Conservation (phyloP, 1,140 invertebrate species). For the Heliconius melpomene region DNA sequence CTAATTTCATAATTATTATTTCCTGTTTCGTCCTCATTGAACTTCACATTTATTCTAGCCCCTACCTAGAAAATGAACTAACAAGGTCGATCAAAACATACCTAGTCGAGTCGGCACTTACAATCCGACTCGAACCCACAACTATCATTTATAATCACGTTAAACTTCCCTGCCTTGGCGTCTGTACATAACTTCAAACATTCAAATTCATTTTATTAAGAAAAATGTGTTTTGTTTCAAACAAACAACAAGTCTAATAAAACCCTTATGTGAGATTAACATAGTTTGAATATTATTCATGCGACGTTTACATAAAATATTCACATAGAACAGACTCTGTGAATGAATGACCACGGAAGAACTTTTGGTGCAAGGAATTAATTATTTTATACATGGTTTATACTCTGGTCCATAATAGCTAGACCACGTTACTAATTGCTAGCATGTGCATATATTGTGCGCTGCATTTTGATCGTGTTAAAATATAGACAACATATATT, state of each 20-base stretch:
- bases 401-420: not conserved
- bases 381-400: not conserved
- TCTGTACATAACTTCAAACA: not conserved
- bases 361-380: not conserved
- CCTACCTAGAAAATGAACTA: no score
- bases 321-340: not conserved
- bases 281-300: slow-evolving; percentile 24
- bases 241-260: slow-evolving; percentile 17
- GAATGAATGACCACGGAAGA: not conserved
- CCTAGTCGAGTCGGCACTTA: no score
- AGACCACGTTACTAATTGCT: slow-evolving; percentile 2
- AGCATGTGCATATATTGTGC: not conserved
- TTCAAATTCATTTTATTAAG: not conserved
- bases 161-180: not conserved
- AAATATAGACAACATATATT: not conserved
- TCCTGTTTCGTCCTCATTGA: no score
- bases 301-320: slow-evolving; percentile 21
- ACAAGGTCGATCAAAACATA: no score
- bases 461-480: not conserved
- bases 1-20: no score
- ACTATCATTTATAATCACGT: not conserved
- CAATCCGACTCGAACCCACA: not conserved
- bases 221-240: not conserved
- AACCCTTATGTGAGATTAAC: slow-evolving; percentile 7
- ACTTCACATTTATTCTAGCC: no score